Evolutionary conservation across 2,888 invertebrate genomes (phyloP).

Genomic region (Xestia xanthographa): DNA sequence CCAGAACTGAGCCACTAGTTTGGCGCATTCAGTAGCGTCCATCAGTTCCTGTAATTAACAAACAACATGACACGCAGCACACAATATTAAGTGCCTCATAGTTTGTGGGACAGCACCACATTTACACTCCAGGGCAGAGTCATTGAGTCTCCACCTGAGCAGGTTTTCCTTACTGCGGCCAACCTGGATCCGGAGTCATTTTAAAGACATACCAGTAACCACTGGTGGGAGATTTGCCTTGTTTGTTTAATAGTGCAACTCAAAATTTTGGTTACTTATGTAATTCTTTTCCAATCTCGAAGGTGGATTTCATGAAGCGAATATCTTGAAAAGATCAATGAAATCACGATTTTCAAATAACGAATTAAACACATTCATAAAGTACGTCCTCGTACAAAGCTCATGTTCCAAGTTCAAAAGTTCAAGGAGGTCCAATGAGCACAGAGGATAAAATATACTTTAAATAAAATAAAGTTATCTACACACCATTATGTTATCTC

Average conservation of each 20-base stretch:
- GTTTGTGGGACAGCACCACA: too few relatives aligned
- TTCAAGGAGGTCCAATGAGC: conserved; percentile 31
- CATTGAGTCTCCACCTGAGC: too few relatives aligned
- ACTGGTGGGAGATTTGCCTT: too few relatives aligned
- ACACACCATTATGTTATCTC: conserved; percentile 48
- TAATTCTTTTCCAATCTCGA: not conserved
- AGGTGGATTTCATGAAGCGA: not conserved
- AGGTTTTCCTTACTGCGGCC: too few relatives aligned
- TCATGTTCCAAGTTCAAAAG: conserved; percentile 48
- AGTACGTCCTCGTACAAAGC: not conserved
- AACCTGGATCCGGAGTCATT: too few relatives aligned
- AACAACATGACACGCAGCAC: too few relatives aligned
- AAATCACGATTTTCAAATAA: not conserved
- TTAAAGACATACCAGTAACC: too few relatives aligned
- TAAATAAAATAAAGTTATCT: conserved; percentile 21
- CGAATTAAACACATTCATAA: not conserved
- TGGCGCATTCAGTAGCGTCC: too few relatives aligned
- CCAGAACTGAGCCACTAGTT: too few relatives aligned
- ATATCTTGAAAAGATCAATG: not conserved
- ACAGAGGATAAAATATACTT: conserved; percentile 14
- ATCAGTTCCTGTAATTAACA: too few relatives aligned
- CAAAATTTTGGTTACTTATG: not conserved
- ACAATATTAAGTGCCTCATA: too few relatives aligned
- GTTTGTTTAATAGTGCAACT: not conserved
- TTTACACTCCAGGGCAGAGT: too few relatives aligned